A percentile compares a stretch with the other conserved stretches of the same genome.
Evolutionary conservation across 2,113 vertebrate genomes (phyloP).

Genomic region (Scortum barcoo): DNA sequence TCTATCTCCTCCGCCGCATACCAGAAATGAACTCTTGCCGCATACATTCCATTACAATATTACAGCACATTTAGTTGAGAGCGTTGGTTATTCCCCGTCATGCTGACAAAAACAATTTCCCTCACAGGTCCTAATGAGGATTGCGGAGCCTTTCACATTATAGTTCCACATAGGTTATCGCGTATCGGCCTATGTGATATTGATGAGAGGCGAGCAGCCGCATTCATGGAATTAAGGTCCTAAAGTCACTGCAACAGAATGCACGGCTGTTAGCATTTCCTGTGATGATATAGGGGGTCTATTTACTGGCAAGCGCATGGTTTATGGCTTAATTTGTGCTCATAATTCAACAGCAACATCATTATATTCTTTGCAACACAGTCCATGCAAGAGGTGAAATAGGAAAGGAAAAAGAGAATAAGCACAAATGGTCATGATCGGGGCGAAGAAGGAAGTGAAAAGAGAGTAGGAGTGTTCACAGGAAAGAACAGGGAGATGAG

Average conservation of each 20-base stretch:
- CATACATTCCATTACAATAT: constrained; percentile 67
- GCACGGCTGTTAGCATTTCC: constrained; percentile 63
- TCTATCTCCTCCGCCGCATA: constrained; percentile 48
- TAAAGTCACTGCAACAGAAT: constrained; percentile 61
- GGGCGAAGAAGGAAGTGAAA: constrained; percentile 14
- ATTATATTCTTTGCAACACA: constrained; percentile 52
- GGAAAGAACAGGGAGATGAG: background rate
- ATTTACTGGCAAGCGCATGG: constrained; percentile 54
- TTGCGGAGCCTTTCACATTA: constrained; percentile 73
- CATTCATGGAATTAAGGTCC: constrained; percentile 68
- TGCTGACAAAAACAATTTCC: constrained; percentile 76
- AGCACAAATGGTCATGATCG: constrained; percentile 12
- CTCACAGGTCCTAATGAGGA: constrained; percentile 73
- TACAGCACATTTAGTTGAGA: constrained; percentile 67
- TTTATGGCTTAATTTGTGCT: constrained; percentile 64
- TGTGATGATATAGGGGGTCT: constrained; percentile 67
- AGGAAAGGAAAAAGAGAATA: constrained; percentile 21
- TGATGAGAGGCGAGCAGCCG: constrained; percentile 70
- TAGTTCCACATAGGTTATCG: constrained; percentile 62
- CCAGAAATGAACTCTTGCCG: constrained; percentile 57
- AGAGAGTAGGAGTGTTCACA: background rate
- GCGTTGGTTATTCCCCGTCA: constrained; percentile 70
- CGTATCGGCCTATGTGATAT: constrained; percentile 66
- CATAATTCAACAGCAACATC: constrained; percentile 63
- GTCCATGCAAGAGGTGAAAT: constrained; percentile 56